Conservation (phyloP, 2,797 vertebrate species). For the Anguilla marmorata region DNA sequence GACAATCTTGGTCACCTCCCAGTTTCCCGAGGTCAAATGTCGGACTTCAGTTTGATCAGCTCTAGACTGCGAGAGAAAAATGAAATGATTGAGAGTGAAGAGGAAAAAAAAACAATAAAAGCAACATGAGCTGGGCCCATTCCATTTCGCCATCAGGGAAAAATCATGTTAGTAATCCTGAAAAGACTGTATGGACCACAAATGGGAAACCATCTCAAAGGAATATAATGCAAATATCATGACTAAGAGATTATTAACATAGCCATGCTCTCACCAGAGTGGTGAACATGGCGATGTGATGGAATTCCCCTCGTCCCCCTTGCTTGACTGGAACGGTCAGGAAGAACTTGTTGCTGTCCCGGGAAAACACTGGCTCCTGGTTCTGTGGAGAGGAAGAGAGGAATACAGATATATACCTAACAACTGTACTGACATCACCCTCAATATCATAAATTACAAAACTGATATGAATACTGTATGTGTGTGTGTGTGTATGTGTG, state of each 20-base stretch:
- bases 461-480: background rate
- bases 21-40: slow-evolving; percentile 94
- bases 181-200: background rate
- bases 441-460: background rate
- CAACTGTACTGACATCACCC: background rate
- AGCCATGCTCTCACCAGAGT: slow-evolving; percentile 78
- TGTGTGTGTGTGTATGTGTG: too few species aligned
- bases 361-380: slow-evolving; percentile 77
- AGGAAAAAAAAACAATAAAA: background rate
- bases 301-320: slow-evolving; percentile 92
- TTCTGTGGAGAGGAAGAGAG: slow-evolving; percentile 67
- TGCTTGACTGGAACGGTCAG: slow-evolving; percentile 95
- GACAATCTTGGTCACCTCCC: slow-evolving; percentile 94
- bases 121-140: background rate
- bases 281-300: slow-evolving; percentile 95
- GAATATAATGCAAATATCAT: too few species aligned
- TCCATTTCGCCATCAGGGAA: background rate
- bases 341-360: slow-evolving; percentile 87
- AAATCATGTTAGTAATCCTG: background rate
- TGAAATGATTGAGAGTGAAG: slow-evolving; percentile 41
- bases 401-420: background rate
- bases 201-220: too few species aligned
- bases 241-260: background rate
- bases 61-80: slow-evolving; percentile 71
- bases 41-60: slow-evolving; percentile 86